Conservation (phyloP, 2,888 invertebrate species). For the Lasioglossum zephyrum region DNA sequence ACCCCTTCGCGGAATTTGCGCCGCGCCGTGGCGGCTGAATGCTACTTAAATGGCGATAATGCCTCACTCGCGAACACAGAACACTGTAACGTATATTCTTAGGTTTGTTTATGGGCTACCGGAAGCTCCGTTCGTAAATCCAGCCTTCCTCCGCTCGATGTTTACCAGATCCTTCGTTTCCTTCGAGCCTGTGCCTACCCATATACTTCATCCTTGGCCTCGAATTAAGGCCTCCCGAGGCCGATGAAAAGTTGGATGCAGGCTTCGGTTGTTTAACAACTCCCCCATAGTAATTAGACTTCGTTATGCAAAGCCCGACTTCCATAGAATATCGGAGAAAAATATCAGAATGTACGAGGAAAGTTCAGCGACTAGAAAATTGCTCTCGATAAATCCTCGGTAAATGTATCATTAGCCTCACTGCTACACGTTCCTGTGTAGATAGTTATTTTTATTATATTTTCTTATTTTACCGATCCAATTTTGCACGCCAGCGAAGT, state of each 20-base stretch:
- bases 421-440: neutral
- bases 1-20: neutral
- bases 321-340: neutral
- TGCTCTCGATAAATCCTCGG: neutral
- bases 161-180: neutral
- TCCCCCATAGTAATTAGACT: neutral
- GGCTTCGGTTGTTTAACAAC: neutral
- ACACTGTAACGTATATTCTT: neutral
- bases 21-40: neutral
- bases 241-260: neutral
- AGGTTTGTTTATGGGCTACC: constrained; percentile 14
- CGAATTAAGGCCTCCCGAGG: neutral
- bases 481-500: neutral
- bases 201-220: neutral
- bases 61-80: neutral
- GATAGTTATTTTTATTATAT: neutral
- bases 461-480: neutral
- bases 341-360: neutral
- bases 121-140: constrained; percentile 15
- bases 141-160: neutral
- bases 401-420: neutral
- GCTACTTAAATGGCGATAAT: constrained; percentile 13
- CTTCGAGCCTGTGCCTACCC: neutral
- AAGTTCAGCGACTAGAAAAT: neutral
- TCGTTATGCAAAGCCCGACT: neutral